Evolutionary conservation across 2,888 invertebrate species (phyloP).

Genomic region (Ichneumon xanthorius): DNA sequence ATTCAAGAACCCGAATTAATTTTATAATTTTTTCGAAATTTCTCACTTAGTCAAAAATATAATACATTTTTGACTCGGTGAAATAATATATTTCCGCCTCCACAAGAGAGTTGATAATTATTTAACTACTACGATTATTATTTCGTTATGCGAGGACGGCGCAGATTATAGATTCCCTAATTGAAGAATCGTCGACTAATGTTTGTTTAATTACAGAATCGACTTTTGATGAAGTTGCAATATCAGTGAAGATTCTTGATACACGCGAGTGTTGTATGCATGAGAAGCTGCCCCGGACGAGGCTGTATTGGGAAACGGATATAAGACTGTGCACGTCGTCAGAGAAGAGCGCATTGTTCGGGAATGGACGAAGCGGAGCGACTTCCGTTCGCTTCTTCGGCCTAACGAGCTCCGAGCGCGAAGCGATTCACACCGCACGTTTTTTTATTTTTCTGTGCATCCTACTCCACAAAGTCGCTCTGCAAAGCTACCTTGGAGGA

Average conservation of each 20-base stretch:
- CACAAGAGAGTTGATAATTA: no score
- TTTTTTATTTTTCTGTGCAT: neutral
- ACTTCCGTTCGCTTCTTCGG: slow-evolving; percentile 60
- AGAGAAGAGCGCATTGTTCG: slow-evolving; percentile 48
- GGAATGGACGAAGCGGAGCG: slow-evolving; percentile 53
- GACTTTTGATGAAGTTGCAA: neutral
- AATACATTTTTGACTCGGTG: no score
- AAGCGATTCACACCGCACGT: slow-evolving; percentile 34
- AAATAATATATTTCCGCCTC: no score
- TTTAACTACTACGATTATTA: no score
- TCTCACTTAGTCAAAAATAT: no score
- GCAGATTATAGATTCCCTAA: no score
- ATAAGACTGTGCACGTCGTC: slow-evolving; percentile 49
- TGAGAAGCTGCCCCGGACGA: slow-evolving; percentile 13
- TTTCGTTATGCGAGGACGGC: no score
- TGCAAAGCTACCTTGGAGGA: slow-evolving; percentile 12
- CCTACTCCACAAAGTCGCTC: slow-evolving; percentile 8
- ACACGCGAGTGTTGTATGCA: slow-evolving; percentile 1
- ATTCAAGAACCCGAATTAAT: no score
- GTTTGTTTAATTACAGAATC: slow-evolving; percentile 1
- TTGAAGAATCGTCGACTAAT: slow-evolving; percentile 4
- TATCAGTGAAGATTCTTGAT: neutral
- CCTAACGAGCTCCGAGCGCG: slow-evolving; percentile 55
- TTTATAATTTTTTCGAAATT: no score
- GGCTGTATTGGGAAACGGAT: slow-evolving; percentile 40